Evolutionary conservation across 1,140 invertebrate genomes (phyloP).

Genomic region (Lanistes nyassanus): DNA sequence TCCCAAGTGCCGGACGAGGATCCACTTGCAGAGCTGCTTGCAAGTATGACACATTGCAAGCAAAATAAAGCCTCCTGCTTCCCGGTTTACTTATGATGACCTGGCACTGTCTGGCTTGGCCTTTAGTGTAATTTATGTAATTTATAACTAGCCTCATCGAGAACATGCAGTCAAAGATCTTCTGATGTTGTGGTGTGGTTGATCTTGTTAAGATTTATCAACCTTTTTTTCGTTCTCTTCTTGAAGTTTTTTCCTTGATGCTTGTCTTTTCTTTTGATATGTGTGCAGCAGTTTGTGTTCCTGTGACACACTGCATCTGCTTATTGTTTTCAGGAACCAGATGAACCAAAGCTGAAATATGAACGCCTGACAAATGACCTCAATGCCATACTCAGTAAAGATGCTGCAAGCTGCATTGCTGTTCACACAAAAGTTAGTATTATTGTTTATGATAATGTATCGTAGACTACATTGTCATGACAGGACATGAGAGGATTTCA

Average conservation of each 20-base stretch:
- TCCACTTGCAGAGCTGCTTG: no score
- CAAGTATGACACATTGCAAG: no score
- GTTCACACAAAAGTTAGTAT: conserved; percentile 85
- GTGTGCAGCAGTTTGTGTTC: neutral
- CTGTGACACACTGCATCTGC: neutral
- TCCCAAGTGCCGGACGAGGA: no score
- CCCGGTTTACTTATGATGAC: no score
- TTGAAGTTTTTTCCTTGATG: conserved; percentile 3
- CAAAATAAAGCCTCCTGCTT: no score
- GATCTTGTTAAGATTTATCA: neutral
- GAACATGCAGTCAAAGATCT: no score
- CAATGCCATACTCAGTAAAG: conserved; percentile 84
- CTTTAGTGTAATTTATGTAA: no score
- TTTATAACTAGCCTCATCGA: no score
- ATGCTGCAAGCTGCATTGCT: conserved; percentile 90
- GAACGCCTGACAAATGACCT: conserved; percentile 89
- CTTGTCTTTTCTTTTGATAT: neutral
- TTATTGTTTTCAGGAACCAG: conserved; percentile 69
- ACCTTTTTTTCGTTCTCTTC: neutral
- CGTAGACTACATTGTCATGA: no score
- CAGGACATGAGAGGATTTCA: no score
- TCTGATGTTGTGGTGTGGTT: neutral
- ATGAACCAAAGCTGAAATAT: conserved; percentile 94
- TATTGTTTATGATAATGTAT: no score
- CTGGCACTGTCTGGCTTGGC: no score